Conservation (phyloP, 2,113 vertebrate species). For the Pachyramphus minor region DNA sequence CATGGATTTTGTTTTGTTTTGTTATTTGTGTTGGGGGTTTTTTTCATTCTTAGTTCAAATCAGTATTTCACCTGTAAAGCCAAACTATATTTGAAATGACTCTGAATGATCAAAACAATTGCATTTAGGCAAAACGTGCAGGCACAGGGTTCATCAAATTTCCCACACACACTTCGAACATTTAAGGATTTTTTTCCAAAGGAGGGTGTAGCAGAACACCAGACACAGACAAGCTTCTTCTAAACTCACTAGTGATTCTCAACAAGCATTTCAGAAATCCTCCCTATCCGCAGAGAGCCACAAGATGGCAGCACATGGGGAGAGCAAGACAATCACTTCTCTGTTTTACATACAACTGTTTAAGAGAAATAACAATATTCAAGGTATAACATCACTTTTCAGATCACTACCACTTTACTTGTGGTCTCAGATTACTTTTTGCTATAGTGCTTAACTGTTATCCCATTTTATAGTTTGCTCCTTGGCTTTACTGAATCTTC, state of each 20-base stretch:
- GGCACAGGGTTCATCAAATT: not conserved
- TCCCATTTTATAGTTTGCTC: not conserved
- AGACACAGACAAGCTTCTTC: not conserved
- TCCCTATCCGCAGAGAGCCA: not conserved
- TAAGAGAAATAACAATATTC: not conserved
- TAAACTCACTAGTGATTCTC: not conserved
- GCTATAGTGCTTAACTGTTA: not conserved
- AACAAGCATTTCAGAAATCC: not conserved
- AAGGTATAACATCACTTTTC: not conserved
- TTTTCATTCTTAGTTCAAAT: not conserved
- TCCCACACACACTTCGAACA: not conserved
- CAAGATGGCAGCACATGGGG: not conserved
- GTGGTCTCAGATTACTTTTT: not conserved
- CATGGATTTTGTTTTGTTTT: not conserved
- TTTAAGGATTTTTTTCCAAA: accelerated
- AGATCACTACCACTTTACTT: not conserved
- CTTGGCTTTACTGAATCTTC: not conserved
- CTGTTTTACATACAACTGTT: not conserved
- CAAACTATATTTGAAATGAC: not conserved
- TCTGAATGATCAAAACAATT: not conserved
- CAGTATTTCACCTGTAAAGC: not conserved
- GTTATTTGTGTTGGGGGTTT: not conserved
- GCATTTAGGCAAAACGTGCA: not conserved
- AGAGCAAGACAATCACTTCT: not conserved
- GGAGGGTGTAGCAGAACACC: not conserved